Evolutionary conservation across 2,113 vertebrate genomes (phyloP).

Genomic region (Tragelaphus buxtoni): DNA sequence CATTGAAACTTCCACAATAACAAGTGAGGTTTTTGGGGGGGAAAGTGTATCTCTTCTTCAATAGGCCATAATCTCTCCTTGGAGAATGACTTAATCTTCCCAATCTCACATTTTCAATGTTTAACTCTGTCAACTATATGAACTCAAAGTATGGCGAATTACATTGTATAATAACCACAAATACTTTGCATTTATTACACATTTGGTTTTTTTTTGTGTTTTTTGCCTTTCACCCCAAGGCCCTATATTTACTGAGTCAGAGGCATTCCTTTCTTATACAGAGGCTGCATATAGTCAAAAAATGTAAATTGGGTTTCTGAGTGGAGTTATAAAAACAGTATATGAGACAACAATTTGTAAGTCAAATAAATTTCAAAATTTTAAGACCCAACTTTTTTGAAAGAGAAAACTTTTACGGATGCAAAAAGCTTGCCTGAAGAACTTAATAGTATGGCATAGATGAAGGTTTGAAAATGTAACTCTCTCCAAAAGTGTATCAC

Average conservation of each 20-base stretch:
- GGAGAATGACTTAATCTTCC: not conserved
- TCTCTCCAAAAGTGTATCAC: not conserved
- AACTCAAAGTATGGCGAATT: not conserved
- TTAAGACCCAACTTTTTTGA: not conserved
- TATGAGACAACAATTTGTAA: not conserved
- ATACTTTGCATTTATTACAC: not conserved
- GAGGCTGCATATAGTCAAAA: not conserved
- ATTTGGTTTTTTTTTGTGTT: not conserved
- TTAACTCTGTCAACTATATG: not conserved
- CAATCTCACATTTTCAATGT: not conserved
- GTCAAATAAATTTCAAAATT: not conserved
- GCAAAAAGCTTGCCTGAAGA: not conserved
- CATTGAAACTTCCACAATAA: not conserved
- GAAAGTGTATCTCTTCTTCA: not conserved
- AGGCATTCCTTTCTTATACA: not conserved
- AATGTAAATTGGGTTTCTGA: not conserved
- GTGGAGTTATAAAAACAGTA: not conserved
- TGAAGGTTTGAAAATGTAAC: not conserved
- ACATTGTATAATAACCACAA: not conserved
- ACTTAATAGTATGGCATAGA: not conserved
- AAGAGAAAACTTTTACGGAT: not conserved
- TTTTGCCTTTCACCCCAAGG: not conserved
- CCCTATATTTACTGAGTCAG: not conserved
- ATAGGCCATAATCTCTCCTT: not conserved
- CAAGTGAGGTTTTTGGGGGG: rapidly evolving